These are phyloP conservation scores for Penaeus japonicus DNA, from an alignment of 1,140 invertebrate genomes.

Conservation along the genomic window DNA sequence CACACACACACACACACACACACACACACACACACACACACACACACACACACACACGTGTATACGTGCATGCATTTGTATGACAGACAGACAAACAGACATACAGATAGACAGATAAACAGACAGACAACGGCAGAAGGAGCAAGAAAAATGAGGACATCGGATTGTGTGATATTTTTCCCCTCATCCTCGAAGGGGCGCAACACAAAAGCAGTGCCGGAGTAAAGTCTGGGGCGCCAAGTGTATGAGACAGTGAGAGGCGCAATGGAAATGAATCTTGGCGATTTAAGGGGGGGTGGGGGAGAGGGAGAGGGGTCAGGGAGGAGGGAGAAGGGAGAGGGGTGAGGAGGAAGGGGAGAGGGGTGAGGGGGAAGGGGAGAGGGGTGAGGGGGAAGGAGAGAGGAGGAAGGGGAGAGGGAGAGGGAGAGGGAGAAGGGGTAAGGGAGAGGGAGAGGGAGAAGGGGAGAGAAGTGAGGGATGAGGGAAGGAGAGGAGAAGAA, in stretches of 20 bases:
- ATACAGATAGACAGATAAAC: conserved; percentile 15
- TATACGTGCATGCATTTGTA: too few relatives aligned
- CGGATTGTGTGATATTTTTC: too few relatives aligned
- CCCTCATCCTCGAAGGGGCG: too few relatives aligned
- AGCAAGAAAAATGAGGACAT: too few relatives aligned
- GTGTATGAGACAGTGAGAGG: too few relatives aligned
- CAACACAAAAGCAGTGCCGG: too few relatives aligned
- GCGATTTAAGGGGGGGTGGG: not conserved
- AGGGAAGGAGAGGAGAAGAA: not conserved
- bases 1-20: not conserved
- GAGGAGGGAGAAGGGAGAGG: not conserved
- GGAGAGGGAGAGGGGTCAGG: not conserved
- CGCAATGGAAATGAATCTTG: too few relatives aligned
- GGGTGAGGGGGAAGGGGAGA: too few relatives aligned
- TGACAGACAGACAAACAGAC: not conserved
- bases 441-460: not conserved
- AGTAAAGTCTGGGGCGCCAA: too few relatives aligned
- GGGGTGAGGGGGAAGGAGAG: too few relatives aligned
- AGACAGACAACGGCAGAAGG: conserved; percentile 7
- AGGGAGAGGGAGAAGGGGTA: not conserved
- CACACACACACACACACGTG: conserved; percentile 3
- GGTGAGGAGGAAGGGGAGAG: too few relatives aligned
- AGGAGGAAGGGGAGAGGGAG: not conserved
- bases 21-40: not conserved
- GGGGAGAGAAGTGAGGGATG: not conserved